Base-by-base conservation (phyloP, 1,140 invertebrate species). In the Ostrea denselamellosa region DNA sequence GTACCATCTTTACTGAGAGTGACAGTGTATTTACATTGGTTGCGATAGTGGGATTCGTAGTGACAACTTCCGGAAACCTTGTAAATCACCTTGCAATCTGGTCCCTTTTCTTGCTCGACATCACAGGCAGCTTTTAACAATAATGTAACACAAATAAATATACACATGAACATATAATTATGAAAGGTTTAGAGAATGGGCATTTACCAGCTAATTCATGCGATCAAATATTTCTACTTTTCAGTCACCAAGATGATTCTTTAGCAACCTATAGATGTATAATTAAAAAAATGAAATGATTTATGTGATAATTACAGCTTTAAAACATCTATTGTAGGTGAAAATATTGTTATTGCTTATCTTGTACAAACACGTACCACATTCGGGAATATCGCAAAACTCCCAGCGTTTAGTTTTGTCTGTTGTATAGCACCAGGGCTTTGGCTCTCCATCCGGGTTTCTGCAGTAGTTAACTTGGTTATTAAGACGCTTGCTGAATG, bases 391-490 rank as follows among this genome's bases (percentile, higher is more conserved):
- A 34, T 71, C 53, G 86, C 88, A 89, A 25, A 65, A 83, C 14
- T 89, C 88, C 88, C 88, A 89, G 28, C 88, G 81, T 25, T 7
- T 86, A 8, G 9, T 28, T 22, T 62, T 62, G 53, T 86, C 82
- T 84, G 58, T 65, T 25, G 88, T 89, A 34, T 89, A 89, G 51
- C 88, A 89, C 88, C 88, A 89, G 5, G 85, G 85, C 19, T 58
- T 86, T 10, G 56, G 81, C 44, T 82, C 85, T 4, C 53, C 65
- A 52, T 86, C 85, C 10, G 81, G 85, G 28, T 89, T 89, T n/a
- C 88, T 58, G 58, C 88, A 89, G 56, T 86, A 86, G 56, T 89
- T 89, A 14, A 51, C 88, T 19, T 87, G 68, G 25, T 81, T 58
- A 12, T 9, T 9, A 22, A 86, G 44, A n/a, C 51, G 34, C 19